These are phyloP conservation scores for Drosophila crucigera DNA, from an alignment of 2,888 invertebrate species.

Conservation along the genomic window DNA sequence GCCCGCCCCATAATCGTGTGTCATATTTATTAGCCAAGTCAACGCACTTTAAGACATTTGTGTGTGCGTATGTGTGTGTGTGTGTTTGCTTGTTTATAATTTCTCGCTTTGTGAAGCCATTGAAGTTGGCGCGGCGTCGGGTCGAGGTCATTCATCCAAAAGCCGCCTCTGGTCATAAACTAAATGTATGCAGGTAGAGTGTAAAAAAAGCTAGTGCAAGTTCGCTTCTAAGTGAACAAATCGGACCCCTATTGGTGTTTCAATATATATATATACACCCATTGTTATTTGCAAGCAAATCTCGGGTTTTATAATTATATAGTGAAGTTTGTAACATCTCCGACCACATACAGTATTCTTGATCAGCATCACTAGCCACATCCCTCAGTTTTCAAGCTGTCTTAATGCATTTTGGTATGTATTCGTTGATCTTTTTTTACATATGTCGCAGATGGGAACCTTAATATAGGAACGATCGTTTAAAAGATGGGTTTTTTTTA, in stretches of 20 bases:
- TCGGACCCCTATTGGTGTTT: slow-evolving; percentile 6
- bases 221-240: neutral
- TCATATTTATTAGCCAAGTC: slow-evolving; percentile 58
- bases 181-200: neutral
- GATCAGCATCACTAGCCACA: neutral
- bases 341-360: neutral
- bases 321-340: neutral
- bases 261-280: neutral
- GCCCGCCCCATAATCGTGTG: slow-evolving; percentile 31
- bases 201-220: neutral
- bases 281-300: neutral
- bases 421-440: neutral
- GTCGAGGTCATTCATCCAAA: slow-evolving; percentile 61
- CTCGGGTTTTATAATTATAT: neutral
- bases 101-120: slow-evolving; percentile 38
- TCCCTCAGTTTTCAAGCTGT: neutral
- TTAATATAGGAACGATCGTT: neutral
- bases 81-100: slow-evolving; percentile 4
- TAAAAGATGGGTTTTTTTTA: neutral
- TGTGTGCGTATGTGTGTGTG: neutral
- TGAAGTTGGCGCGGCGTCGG: slow-evolving; percentile 37
- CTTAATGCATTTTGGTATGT: neutral
- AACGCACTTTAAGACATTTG: slow-evolving; percentile 33
- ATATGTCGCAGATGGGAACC: neutral
- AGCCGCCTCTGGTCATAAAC: neutral